These are phyloP conservation scores for Amphimedon queenslandica DNA, from an alignment of 37 sponge, comb jelly and placozoan species.

Conservation along the genomic window DNA sequence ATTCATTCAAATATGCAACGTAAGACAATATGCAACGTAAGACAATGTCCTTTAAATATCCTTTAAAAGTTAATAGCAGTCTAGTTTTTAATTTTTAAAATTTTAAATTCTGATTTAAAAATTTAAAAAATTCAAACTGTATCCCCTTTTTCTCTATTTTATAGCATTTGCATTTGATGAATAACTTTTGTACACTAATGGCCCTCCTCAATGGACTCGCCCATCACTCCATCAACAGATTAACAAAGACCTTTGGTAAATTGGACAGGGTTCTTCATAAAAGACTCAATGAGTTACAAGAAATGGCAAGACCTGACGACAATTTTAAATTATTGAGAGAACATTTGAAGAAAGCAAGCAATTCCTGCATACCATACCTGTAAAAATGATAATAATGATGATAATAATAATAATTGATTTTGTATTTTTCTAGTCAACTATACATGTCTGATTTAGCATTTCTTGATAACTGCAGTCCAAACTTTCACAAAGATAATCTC, in stretches of 20 bases:
- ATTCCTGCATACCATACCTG: constrained; percentile 89
- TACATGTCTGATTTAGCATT: constrained; percentile 94
- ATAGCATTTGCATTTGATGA: constrained; percentile 76
- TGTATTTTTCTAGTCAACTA: constrained; percentile 48
- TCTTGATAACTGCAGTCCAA: constrained; percentile 81
- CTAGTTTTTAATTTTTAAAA: too few relatives aligned
- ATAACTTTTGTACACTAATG: constrained; percentile 88
- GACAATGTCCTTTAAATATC: not conserved
- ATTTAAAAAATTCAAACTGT: not conserved
- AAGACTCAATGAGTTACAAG: constrained; percentile 60
- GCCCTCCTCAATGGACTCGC: constrained; percentile 77
- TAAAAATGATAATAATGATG: constrained; percentile 30
- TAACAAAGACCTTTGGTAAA: constrained; percentile 80
- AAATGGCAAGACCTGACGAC: constrained; percentile 62
- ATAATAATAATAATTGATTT: not conserved
- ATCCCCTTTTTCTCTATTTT: not conserved
- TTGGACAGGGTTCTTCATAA: constrained; percentile 49
- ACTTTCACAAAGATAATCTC: constrained; percentile 63
- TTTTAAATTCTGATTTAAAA: not conserved
- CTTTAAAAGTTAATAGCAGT: too few relatives aligned
- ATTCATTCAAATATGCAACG: constrained; percentile 75
- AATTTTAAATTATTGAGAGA: constrained; percentile 78
- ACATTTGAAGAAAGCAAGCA: constrained; percentile 54
- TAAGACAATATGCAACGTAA: constrained; percentile 9
- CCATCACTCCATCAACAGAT: constrained; percentile 73